Evolutionary conservation across 2,113 vertebrate genomes (phyloP).

Genomic region (Gadus macrocephalus): DNA sequence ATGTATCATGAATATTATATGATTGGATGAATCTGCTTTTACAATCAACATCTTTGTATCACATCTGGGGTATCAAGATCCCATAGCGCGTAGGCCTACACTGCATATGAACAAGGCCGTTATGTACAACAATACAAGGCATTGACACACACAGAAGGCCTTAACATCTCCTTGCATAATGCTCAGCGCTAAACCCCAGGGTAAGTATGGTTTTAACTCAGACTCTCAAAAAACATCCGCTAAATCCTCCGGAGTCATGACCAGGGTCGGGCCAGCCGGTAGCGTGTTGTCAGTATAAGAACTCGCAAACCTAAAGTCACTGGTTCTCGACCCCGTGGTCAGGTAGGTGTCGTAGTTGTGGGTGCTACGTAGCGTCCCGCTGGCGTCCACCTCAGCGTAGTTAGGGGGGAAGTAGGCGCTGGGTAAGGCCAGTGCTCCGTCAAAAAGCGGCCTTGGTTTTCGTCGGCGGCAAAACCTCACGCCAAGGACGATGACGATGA

Average conservation of each 20-base stretch:
- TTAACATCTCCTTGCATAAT: too few species aligned
- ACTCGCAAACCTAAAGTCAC: conserved; percentile 58
- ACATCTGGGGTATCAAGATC: too few species aligned
- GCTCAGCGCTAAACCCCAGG: too few species aligned
- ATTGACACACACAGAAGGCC: too few species aligned
- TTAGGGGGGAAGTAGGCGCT: conserved; percentile 35
- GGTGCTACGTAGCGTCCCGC: conserved; percentile 35
- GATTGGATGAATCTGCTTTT: too few species aligned
- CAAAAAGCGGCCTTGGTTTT: conserved; percentile 43
- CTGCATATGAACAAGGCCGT: too few species aligned
- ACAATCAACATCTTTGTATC: too few species aligned
- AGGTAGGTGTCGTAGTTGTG: conserved; percentile 39
- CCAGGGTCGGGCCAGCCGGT: conserved; percentile 39
- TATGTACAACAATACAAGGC: too few species aligned
- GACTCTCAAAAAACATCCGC: conserved; percentile 18
- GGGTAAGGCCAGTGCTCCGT: conserved; percentile 36
- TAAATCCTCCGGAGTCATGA: conserved; percentile 27
- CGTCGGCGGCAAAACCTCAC: conserved; percentile 35
- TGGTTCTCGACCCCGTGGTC: conserved; percentile 35
- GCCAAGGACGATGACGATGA: conserved; percentile 36
- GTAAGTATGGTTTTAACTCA: conserved; percentile 16
- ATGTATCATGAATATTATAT: too few species aligned
- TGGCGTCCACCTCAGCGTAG: conserved; percentile 37
- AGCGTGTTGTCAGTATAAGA: conserved; percentile 58
- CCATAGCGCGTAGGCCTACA: too few species aligned